A percentile compares a stretch with the other conserved stretches of the same genome.
These are phyloP conservation scores for Anolis sagrei DNA, from an alignment of 2,113 vertebrate genomes.

Conservation along the genomic window DNA sequence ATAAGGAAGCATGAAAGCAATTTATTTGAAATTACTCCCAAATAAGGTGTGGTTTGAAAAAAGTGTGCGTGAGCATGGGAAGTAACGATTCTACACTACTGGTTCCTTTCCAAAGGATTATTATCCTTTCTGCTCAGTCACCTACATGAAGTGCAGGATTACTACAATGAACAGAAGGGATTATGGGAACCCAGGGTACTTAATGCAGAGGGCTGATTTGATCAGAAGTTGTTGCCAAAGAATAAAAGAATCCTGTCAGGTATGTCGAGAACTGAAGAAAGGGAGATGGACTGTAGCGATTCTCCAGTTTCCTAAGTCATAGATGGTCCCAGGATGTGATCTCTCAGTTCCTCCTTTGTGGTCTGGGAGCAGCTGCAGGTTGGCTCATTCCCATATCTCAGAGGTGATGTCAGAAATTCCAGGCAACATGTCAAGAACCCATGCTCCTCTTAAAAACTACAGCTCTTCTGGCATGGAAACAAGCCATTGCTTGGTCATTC, in stretches of 20 bases:
- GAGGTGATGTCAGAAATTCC: not conserved
- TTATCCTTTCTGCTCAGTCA: conserved; percentile 8
- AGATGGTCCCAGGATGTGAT: too few species aligned
- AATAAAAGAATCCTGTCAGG: not conserved
- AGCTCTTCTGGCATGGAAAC: not conserved
- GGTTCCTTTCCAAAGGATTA: not conserved
- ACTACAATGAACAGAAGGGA: not conserved
- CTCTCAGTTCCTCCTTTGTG: not conserved
- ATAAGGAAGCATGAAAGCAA: not conserved
- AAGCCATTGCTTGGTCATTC: not conserved
- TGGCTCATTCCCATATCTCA: not conserved
- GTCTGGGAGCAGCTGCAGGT: not conserved
- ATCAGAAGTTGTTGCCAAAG: not conserved
- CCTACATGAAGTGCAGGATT: not conserved
- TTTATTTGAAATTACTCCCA: not conserved
- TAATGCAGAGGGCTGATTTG: not conserved
- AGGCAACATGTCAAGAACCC: not conserved
- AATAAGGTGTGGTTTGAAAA: not conserved
- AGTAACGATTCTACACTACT: not conserved
- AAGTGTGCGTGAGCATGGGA: not conserved
- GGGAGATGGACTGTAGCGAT: not conserved
- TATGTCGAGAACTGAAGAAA: not conserved
- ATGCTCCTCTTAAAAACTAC: not conserved
- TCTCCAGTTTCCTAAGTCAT: not conserved
- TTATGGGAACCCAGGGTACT: not conserved